Evolutionary conservation across 2,888 invertebrate genomes (phyloP).

Genomic region (Erynnis tages): DNA sequence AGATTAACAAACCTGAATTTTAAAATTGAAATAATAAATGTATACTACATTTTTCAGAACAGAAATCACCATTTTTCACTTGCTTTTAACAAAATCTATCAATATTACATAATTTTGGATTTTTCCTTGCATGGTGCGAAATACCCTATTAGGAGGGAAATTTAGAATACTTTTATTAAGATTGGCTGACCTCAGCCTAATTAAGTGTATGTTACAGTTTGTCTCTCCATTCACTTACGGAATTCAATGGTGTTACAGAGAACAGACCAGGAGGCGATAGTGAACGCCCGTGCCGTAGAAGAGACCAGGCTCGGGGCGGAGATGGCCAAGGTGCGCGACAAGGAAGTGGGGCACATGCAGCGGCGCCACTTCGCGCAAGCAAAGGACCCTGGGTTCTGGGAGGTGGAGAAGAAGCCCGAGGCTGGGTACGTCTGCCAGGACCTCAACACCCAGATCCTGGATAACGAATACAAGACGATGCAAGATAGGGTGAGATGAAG

Average conservation of each 20-base stretch:
- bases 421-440: slow-evolving; percentile 88
- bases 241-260: slow-evolving; percentile 54
- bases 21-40: too few species aligned
- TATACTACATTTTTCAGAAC: too few species aligned
- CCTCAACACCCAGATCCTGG: slow-evolving; percentile 73
- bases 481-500: slow-evolving; percentile 78
- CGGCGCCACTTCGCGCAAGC: slow-evolving; percentile 81
- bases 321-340: slow-evolving; percentile 52
- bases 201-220: too few species aligned
- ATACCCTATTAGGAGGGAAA: too few species aligned
- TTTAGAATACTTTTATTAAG: too few species aligned
- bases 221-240: too few species aligned
- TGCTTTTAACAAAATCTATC: too few species aligned
- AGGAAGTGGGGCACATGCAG: slow-evolving; percentile 50
- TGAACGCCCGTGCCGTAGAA: slow-evolving; percentile 56
- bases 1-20: too few species aligned
- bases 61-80: too few species aligned
- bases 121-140: too few species aligned
- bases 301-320: slow-evolving; percentile 60
- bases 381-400: slow-evolving; percentile 82
- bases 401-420: slow-evolving; percentile 83
- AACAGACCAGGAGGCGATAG: slow-evolving; percentile 71
- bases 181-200: too few species aligned
- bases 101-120: too few species aligned
- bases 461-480: slow-evolving; percentile 82